Evolutionary conservation across 2,797 vertebrate species (phyloP), one percentile per base, ranked within the genome.

Genomic region (Remorina albescens): DNA sequence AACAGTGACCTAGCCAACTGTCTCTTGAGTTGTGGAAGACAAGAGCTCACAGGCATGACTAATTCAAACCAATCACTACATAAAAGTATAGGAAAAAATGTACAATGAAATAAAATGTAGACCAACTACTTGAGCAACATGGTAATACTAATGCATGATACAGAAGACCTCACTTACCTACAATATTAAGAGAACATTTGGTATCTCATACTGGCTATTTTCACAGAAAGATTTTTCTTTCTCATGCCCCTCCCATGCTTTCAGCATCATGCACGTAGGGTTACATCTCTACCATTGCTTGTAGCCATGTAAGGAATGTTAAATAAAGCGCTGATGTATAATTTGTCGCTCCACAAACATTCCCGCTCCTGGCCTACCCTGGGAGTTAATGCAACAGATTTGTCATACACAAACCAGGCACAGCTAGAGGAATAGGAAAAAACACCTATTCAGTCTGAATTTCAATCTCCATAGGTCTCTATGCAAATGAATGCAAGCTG

Each of bases 291-390:
- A 23, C 91, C 80, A 83, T 91, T 12, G 85, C 89, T 90, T 85
- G 86, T 83, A 89, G 91, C 76, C 89, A 90, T 88, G 80, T 89
- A 86, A 77, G 63, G 85, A 91, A 92, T 89, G 88, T 91, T 92
- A 92, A 92, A 93, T 92, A 92, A 90, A 87, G 78, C 90, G 91
- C 86, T 90, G 84, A 92, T 90, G 86, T 91, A 85, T 92, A 91
- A 94, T 92, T 90, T 93, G 91, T 92, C 86, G 87, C 88, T 90
- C 80, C 87, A 86, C 86, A 94, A 93, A 93, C 91, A 91, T 88
- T 88, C 81, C 72, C 55, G 89, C 89, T 91, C 81, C 74, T 44
- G 71, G 88, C 83, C 86, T 92, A 92, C 89, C 90, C 89, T 88
- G 91, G 88, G 91, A 91, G 86, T 91, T 93, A 92, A 92, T 89